A percentile compares a stretch with the other conserved stretches of the same genome.
These are phyloP conservation scores for Brachionus rotundiformis DNA, from an alignment of 1,140 invertebrate genomes.

Conservation along the genomic window DNA sequence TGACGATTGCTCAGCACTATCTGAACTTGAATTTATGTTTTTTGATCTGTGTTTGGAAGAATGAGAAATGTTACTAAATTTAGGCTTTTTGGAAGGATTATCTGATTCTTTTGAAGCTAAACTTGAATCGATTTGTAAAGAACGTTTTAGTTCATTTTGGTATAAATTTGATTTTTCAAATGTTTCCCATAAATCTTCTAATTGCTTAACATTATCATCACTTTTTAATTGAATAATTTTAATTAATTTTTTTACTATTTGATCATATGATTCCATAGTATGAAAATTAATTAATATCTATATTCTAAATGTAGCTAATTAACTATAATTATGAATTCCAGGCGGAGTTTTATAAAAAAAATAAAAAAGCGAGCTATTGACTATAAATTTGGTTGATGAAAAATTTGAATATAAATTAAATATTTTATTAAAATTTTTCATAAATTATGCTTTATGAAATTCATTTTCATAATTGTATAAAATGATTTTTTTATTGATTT, in stretches of 20 bases:
- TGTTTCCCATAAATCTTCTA: slow-evolving; percentile 37
- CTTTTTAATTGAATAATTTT: slow-evolving; percentile 41
- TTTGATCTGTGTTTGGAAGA: neutral
- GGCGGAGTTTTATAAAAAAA: slow-evolving; percentile 2
- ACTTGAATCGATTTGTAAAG: neutral
- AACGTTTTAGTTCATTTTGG: neutral
- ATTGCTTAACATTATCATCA: slow-evolving; percentile 37
- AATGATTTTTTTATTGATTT: neutral
- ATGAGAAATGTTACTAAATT: no score
- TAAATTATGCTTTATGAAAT: slow-evolving; percentile 5
- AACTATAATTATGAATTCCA: neutral
- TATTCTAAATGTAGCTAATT: neutral
- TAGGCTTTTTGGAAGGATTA: neutral
- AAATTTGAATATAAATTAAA: no score
- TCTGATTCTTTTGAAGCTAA: neutral
- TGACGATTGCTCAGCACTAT: neutral
- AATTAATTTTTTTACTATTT: slow-evolving; percentile 48
- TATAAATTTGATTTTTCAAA: neutral
- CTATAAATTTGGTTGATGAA: no score
- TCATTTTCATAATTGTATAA: no score
- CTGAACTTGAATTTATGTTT: neutral
- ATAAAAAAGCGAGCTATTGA: no score
- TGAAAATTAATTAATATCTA: neutral
- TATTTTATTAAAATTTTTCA: neutral
- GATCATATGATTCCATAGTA: slow-evolving; percentile 37